These are phyloP conservation scores for Nephila pilipes DNA, from an alignment of 1,140 invertebrate genomes.

Conservation along the genomic window DNA sequence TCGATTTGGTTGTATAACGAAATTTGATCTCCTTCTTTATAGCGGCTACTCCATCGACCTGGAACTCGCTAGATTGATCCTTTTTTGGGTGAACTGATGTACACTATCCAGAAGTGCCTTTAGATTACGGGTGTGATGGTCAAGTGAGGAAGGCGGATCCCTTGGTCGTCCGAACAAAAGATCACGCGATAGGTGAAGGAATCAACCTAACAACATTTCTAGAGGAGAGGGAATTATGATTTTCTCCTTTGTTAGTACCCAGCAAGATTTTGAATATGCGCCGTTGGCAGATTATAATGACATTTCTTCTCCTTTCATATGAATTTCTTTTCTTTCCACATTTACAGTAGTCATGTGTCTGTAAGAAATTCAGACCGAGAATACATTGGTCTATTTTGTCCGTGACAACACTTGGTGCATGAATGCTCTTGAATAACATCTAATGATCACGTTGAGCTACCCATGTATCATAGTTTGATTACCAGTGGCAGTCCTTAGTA, in stretches of 20 bases:
- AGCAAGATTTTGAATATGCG: background rate
- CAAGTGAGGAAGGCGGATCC: no score
- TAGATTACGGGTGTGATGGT: no score
- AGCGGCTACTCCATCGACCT: no score
- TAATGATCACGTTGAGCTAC: background rate
- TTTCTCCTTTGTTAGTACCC: background rate
- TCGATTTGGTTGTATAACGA: no score
- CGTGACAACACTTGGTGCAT: background rate
- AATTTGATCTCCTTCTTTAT: no score
- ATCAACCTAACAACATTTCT: no score
- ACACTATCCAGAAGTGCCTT: no score
- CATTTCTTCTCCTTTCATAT: background rate
- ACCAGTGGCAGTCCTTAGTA: background rate
- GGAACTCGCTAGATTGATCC: no score
- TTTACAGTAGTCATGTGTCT: background rate
- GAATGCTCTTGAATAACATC: background rate
- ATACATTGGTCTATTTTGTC: background rate
- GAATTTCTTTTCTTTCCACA: background rate
- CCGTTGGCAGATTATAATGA: background rate
- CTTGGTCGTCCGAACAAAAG: no score
- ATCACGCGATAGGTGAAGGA: no score
- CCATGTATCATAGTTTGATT: background rate
- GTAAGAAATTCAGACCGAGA: background rate
- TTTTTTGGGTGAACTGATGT: no score
- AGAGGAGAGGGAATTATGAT: background rate